Evolutionary conservation across 2,113 vertebrate species (phyloP).

Genomic region (Elanus axillaris): DNA sequence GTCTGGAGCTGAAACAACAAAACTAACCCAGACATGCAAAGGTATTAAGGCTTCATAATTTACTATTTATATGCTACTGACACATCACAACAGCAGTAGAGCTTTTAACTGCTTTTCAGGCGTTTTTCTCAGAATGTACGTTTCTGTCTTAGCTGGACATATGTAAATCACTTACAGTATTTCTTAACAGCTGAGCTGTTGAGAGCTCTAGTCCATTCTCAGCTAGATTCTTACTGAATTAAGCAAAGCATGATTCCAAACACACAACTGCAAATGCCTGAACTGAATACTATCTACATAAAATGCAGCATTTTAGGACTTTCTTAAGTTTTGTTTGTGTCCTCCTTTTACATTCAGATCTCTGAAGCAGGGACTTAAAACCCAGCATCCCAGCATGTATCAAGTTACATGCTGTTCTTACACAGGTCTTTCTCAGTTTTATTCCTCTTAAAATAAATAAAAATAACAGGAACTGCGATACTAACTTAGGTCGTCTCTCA

Average conservation of each 20-base stretch:
- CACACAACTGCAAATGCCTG: background rate
- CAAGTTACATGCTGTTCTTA: background rate
- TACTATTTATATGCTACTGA: background rate
- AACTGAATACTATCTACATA: background rate
- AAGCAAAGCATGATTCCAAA: background rate
- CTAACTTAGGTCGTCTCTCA: background rate
- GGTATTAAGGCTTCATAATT: background rate
- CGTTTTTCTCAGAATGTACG: background rate
- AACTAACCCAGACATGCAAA: background rate
- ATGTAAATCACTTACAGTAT: background rate
- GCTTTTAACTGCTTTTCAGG: background rate
- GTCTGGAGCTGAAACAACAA: background rate
- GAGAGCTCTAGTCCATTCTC: background rate
- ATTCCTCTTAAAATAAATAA: background rate
- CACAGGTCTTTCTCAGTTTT: background rate
- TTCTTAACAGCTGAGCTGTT: background rate
- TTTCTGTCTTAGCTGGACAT: background rate
- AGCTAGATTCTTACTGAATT: background rate
- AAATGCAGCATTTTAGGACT: background rate
- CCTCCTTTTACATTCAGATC: background rate
- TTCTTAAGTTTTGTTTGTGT: background rate
- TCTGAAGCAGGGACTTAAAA: background rate
- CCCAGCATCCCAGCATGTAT: background rate
- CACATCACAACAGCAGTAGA: background rate
- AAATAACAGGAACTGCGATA: background rate